phyloP scores from a whole-genome alignment of 53 echinoderm and acorn worm genomes.

The Crossaster papposus region DNA sequence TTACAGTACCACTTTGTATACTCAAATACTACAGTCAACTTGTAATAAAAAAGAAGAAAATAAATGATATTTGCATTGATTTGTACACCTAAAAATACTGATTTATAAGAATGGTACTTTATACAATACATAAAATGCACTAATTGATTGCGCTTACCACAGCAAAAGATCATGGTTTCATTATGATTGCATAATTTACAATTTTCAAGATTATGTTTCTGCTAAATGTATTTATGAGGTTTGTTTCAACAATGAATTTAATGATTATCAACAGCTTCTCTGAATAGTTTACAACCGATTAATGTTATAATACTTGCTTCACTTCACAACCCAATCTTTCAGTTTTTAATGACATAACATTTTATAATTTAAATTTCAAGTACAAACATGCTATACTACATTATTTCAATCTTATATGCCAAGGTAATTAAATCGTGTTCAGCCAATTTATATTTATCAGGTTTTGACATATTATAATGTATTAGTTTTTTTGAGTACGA shows the following conservation, averaged over 20 bases:
- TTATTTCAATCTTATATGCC: too few relatives aligned
- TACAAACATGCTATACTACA: too few relatives aligned
- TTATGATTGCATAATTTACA: not conserved
- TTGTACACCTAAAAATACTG: not conserved
- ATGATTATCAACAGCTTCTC: not conserved
- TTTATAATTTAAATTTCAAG: too few relatives aligned
- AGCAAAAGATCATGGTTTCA: not conserved
- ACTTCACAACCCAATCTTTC: not conserved
- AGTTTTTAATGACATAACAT: not conserved
- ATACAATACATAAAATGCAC: not conserved
- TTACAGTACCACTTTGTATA: too few relatives aligned
- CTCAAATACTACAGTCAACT: too few relatives aligned
- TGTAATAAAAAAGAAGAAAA: too few relatives aligned
- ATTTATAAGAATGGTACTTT: not conserved
- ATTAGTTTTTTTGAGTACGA: too few relatives aligned
- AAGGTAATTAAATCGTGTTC: too few relatives aligned
- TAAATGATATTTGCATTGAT: too few relatives aligned
- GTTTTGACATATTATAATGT: too few relatives aligned
- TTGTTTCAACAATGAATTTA: not conserved
- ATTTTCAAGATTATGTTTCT: not conserved
- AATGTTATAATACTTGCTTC: not conserved
- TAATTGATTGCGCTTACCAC: not conserved
- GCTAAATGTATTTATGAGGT: not conserved
- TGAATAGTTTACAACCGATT: not conserved
- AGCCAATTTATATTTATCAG: too few relatives aligned